Evolutionary conservation across 2,113 vertebrate genomes (phyloP).

Genomic region (Mungos mungo): DNA sequence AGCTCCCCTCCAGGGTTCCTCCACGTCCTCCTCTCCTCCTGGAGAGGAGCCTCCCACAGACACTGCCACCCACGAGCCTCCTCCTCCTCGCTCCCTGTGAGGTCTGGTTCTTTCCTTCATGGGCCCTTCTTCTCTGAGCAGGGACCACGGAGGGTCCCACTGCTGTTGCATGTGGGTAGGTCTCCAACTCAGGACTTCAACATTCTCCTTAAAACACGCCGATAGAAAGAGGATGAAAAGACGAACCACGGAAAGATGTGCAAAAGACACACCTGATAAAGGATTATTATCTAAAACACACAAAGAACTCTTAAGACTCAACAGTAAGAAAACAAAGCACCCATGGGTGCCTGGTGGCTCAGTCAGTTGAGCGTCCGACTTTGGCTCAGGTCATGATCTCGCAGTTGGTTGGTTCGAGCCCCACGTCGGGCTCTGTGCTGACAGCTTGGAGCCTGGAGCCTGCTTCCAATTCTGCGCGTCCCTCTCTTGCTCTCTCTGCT

Average conservation of each 20-base stretch:
- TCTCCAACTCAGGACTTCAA: background rate
- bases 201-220: background rate
- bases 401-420: too few species aligned
- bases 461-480: too few species aligned
- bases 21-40: background rate
- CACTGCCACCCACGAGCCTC: background rate
- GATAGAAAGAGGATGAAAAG: background rate
- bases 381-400: too few species aligned
- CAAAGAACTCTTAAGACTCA: background rate
- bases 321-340: background rate
- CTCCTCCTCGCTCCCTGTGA: background rate
- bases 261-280: background rate
- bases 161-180: background rate
- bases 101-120: background rate
- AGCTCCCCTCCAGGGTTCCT: background rate
- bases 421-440: too few species aligned
- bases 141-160: accelerated
- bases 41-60: background rate
- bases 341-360: background rate
- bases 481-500: too few species aligned
- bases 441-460: too few species aligned
- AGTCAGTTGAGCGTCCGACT: too few species aligned
- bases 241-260: background rate
- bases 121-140: background rate
- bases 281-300: background rate